Evolutionary conservation across 2,888 invertebrate genomes (phyloP).

Genomic region (Xanthia togata): DNA sequence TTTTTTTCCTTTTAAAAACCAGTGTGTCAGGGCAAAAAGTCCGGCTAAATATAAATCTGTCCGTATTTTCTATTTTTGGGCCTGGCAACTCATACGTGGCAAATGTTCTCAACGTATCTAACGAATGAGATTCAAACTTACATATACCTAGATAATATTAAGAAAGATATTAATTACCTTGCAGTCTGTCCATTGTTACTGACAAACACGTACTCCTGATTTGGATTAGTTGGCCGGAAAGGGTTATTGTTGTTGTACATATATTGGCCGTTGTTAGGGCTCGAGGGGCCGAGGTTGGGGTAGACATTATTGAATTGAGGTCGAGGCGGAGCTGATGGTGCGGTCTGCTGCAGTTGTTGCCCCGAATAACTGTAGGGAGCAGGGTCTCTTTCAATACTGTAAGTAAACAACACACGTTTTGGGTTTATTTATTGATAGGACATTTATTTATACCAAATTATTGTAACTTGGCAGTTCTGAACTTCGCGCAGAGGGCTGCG

Average conservation of each 20-base stretch:
- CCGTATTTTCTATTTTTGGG: no score
- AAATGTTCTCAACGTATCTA: neutral
- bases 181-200: conserved; percentile 41
- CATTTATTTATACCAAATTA: neutral
- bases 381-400: conserved; percentile 65
- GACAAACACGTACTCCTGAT: conserved; percentile 50
- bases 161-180: conserved; percentile 39
- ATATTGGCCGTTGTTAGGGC: neutral
- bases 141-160: neutral
- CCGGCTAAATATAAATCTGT: no score
- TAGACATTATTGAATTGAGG: neutral
- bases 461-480: no score
- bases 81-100: neutral
- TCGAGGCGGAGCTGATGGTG: neutral
- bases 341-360: conserved; percentile 52
- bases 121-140: neutral
- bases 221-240: conserved; percentile 1
- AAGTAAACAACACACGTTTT: conserved; percentile 24
- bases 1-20: no score
- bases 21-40: no score
- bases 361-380: conserved; percentile 62
- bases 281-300: neutral
- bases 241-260: conserved; percentile 20
- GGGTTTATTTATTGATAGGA: neutral
- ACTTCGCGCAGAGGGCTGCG: no score